phyloP scores from a whole-genome alignment of 92 coral and sea anemone genomes.

The Actinernus sp. region DNA sequence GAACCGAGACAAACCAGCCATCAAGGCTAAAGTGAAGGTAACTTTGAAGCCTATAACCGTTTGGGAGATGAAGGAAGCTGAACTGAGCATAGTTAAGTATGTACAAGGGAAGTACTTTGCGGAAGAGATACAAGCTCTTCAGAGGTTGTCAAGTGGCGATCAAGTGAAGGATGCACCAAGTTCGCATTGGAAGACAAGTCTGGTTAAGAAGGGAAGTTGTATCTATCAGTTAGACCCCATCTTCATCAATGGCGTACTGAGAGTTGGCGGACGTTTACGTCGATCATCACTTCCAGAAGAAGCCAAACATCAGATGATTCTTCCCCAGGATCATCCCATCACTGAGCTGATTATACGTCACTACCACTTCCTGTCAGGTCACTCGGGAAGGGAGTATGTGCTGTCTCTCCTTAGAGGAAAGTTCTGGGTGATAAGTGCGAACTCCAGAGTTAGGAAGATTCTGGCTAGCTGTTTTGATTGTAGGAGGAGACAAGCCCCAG shows the following conservation, averaged over 20 bases:
- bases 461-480: no score
- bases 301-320: conserved; percentile 41
- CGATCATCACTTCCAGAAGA: conserved; percentile 2
- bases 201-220: not conserved
- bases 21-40: no score
- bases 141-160: no score
- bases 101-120: conserved; percentile 5
- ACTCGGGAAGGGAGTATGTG: conserved; percentile 1
- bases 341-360: conserved; percentile 9
- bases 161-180: not conserved
- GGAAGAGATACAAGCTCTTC: conserved; percentile 3
- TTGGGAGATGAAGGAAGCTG: conserved; percentile 9
- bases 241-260: not conserved
- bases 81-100: conserved; percentile 9
- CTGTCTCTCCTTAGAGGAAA: not conserved
- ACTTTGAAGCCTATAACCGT: no score
- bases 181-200: no score
- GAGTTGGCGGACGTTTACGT: no score
- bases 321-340: conserved; percentile 30
- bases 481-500: no score
- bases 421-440: not conserved
- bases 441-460: not conserved
- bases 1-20: no score
- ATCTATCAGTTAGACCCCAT: not conserved
- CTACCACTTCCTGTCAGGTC: conserved; percentile 11